Percentiles rank a stretch among this genome's conserved stretches.
phyloP scores from a whole-genome alignment of 2,113 vertebrate genomes.

The Crotalus helleri region DNA sequence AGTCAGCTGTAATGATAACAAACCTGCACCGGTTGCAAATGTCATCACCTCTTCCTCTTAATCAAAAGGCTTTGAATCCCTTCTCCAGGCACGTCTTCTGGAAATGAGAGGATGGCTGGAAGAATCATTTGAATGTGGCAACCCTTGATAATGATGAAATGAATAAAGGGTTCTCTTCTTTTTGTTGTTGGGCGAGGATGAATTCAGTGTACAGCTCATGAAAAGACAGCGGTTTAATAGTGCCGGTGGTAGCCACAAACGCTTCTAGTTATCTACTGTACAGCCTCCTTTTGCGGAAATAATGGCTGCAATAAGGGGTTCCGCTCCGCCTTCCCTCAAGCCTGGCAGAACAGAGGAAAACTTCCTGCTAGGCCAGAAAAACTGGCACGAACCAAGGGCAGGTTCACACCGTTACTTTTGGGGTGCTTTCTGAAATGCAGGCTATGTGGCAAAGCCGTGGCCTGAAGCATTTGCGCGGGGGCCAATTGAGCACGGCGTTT shows the following conservation, averaged over 20 bases:
- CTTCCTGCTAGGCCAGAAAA: neutral
- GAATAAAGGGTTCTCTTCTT: slow-evolving; percentile 61
- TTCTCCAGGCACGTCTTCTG: slow-evolving; percentile 63
- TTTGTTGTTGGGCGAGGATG: slow-evolving; percentile 65
- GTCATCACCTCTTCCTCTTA: slow-evolving; percentile 72
- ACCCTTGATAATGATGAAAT: slow-evolving; percentile 74
- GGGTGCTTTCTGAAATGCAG: neutral
- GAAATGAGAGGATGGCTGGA: slow-evolving; percentile 69
- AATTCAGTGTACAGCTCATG: slow-evolving; percentile 67
- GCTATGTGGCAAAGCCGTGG: neutral
- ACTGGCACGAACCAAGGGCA: neutral
- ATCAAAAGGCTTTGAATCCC: slow-evolving; percentile 73
- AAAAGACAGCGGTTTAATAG: slow-evolving; percentile 68
- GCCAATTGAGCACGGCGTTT: neutral
- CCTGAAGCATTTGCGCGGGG: neutral
- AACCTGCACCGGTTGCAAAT: slow-evolving; percentile 67
- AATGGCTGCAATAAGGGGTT: slow-evolving; percentile 59
- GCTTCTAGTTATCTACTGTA: slow-evolving; percentile 63
- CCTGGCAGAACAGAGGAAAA: neutral
- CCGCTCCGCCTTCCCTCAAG: slow-evolving; percentile 33
- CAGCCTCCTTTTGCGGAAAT: slow-evolving; percentile 39
- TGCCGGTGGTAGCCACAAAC: slow-evolving; percentile 44
- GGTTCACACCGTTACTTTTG: neutral
- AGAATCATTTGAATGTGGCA: slow-evolving; percentile 71
- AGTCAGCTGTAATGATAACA: slow-evolving; percentile 71